A percentile compares a stretch with the other conserved stretches of the same genome.
phyloP scores from a whole-genome alignment of 2,888 invertebrate genomes.

The Leptopilina myrica region DNA sequence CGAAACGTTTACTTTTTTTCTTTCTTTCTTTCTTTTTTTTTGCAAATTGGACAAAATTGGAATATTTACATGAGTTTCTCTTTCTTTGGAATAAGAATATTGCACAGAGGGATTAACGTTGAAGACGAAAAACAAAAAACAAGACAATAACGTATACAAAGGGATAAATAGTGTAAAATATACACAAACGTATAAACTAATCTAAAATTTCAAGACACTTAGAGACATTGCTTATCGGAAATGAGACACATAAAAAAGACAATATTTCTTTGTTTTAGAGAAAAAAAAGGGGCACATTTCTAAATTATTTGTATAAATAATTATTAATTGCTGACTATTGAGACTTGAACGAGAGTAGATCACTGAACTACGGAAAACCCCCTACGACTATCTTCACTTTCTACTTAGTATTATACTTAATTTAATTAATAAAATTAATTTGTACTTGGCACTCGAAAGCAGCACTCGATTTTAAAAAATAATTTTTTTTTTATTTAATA shows the following conservation, averaged over 20 bases:
- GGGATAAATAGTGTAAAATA: background rate
- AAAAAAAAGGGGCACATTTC: slow-evolving; percentile 10
- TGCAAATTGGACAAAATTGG: background rate
- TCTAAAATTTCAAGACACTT: slow-evolving; percentile 17
- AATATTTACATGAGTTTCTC: background rate
- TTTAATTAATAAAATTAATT: slow-evolving; percentile 23
- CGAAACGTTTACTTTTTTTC: background rate
- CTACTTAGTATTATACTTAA: background rate
- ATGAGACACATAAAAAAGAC: background rate
- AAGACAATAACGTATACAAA: slow-evolving; percentile 33
- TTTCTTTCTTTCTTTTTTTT: background rate
- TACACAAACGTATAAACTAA: background rate
- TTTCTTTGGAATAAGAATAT: slow-evolving; percentile 21
- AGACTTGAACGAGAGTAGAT: slow-evolving; percentile 14
- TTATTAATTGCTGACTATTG: slow-evolving; percentile 7
- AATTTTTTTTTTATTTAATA: too few species aligned
- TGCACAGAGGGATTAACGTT: background rate
- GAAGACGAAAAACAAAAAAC: slow-evolving; percentile 26
- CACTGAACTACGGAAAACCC: slow-evolving; percentile 19
- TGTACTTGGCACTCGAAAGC: slow-evolving; percentile 14
- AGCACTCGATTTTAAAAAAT: background rate
- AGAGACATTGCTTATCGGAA: background rate
- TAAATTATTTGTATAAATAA: slow-evolving; percentile 13
- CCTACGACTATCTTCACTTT: slow-evolving; percentile 19
- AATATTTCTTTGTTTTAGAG: background rate